Percentiles rank a stretch among this genome's conserved stretches.
Conservation (phyloP, 2,797 vertebrate species). For the Onychomys leucogaster region DNA sequence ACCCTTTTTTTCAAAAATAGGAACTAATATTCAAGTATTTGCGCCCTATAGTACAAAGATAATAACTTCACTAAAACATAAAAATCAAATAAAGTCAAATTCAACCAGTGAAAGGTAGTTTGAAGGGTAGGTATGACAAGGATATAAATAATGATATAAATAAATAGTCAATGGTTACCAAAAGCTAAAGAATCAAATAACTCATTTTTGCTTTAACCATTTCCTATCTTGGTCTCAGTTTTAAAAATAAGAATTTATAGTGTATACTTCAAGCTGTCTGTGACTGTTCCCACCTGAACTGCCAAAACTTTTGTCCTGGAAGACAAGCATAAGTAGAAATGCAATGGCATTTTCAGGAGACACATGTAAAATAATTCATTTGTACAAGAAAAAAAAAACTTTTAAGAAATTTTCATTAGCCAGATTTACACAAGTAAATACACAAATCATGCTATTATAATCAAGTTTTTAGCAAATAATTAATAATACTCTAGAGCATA, state of each 20-base stretch:
- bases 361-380: not conserved
- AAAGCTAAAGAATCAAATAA: not conserved
- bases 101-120: not conserved
- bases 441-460: not conserved
- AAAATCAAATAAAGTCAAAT: not conserved
- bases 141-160: not conserved
- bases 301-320: not conserved
- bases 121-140: not conserved
- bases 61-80: not conserved
- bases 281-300: not conserved
- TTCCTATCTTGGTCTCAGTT: not conserved
- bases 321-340: not conserved
- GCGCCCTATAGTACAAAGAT: not conserved
- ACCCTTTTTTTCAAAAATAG: not conserved
- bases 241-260: not conserved
- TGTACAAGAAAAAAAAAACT: not conserved
- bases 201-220: not conserved
- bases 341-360: not conserved
- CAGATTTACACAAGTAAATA: not conserved
- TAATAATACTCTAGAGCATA: constrained; percentile 25
- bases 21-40: not conserved
- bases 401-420: not conserved
- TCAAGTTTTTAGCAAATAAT: constrained; percentile 48
- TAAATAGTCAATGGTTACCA: not conserved
- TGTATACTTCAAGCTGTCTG: not conserved